Base-by-base conservation (phyloP, 2,888 invertebrate species). In the Hoplodrina ambigua region DNA sequence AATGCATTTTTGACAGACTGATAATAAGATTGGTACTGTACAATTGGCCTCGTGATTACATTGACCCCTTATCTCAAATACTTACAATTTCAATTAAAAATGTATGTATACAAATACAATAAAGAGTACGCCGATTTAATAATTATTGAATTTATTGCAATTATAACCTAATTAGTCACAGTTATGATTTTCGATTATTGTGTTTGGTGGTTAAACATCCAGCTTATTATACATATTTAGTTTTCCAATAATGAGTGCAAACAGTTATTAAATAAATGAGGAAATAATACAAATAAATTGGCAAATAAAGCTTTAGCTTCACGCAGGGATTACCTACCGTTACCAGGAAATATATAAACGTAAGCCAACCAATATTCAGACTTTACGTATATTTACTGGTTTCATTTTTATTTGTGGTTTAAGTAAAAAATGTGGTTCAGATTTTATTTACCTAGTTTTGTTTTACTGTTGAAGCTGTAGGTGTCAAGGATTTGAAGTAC, bases 221-320 rank as follows among this genome's bases (percentile, higher is more conserved):
- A n/a, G 57, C 55, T 52, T 53, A 76, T 37, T 44, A 7, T 17
- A 46, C 46, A 17, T 60, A 76, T 64, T 50, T 46, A 58, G 56
- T 76, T 44, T 58, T 49, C 19, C 66, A 64, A 33, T 60, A 66
- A 77, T 66, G 54, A 72, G 58, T 49, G 62, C 37, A 46, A 66
- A 72, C 8, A 49, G 46, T 66, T 54, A 66, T 55, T 62, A 59
- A 72, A 78, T 62, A 59, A 72, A 78, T 49, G 72, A 50, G 66
- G 62, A 75, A 77, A 62, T 72, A 72, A 66, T 77, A 66, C 25
- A 58, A 55, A 66, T 62, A 66, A 72, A 72, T 58, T 77, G 66
- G 37, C 37, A 46, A 41, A 60, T 30, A 62, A 66, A 77, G 72
- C 78, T 58, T 41, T 17, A 20, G 19, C n/a, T 25, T 72, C 57